Conservation (phyloP, 2,888 invertebrate species). For the Saturnia japonica region DNA sequence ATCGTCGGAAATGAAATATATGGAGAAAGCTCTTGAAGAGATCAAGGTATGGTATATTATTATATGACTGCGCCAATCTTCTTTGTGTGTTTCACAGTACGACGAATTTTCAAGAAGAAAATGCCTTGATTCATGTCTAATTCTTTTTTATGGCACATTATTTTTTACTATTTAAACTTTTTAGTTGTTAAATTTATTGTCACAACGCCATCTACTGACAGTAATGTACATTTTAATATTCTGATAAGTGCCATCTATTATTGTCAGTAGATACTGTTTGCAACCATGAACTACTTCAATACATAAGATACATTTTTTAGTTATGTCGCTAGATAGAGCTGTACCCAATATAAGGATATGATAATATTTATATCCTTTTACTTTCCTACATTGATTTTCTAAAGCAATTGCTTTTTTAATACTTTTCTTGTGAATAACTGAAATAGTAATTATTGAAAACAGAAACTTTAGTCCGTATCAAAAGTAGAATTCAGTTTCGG, state of each 20-base stretch:
- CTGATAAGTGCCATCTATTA: conserved; percentile 47
- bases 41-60: conserved; percentile 58
- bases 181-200: no score
- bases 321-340: background rate
- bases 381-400: background rate
- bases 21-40: conserved; percentile 73
- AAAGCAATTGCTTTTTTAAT: background rate
- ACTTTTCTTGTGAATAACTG: no score
- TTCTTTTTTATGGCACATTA: background rate
- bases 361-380: background rate
- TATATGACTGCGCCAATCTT: background rate
- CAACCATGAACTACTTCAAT: background rate
- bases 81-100: background rate
- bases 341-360: background rate
- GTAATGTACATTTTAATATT: background rate
- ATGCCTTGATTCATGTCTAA: no score
- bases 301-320: background rate
- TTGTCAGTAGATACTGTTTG: background rate
- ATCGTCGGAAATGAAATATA: conserved; percentile 63
- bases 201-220: no score
- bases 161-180: no score
- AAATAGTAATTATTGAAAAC: background rate
- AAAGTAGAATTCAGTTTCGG: background rate
- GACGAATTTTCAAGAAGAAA: background rate
- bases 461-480: background rate